Percentiles rank a stretch among this genome's conserved stretches.
These are phyloP conservation scores for Corythornis cristatus DNA, from an alignment of 2,113 vertebrate species.

Conservation along the genomic window DNA sequence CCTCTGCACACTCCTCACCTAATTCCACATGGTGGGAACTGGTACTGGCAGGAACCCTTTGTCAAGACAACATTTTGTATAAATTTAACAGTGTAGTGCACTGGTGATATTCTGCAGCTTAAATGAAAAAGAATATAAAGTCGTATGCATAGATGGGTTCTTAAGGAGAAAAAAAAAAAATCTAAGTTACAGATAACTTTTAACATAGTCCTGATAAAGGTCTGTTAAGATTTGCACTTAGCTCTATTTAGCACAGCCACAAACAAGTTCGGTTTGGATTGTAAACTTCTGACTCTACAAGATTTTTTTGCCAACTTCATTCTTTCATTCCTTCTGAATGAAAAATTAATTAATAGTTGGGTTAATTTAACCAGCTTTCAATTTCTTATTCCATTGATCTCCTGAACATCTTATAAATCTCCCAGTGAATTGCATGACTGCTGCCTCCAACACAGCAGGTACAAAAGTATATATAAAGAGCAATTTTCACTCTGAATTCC, in stretches of 20 bases:
- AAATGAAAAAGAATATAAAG: neutral
- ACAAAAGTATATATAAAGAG: neutral
- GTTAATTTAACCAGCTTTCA: neutral
- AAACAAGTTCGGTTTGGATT: neutral
- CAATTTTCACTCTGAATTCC: neutral
- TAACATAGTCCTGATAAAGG: too few species aligned
- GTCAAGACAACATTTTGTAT: neutral
- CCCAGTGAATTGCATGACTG: neutral
- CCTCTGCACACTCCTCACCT: fast-evolving
- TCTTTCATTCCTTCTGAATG: neutral
- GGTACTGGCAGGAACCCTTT: neutral
- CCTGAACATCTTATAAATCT: neutral
- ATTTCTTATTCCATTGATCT: neutral
- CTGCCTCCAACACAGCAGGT: neutral
- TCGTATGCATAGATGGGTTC: neutral
- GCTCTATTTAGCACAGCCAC: neutral
- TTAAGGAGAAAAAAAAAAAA: fast-evolving
- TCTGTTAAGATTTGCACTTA: neutral
- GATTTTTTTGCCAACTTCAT: neutral
- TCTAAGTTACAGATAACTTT: neutral
- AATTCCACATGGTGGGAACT: fast-evolving
- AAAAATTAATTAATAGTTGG: neutral
- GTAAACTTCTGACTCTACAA: neutral
- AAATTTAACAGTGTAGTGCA: fast-evolving
- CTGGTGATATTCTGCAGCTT: neutral